Conservation (phyloP, 2,888 invertebrate species). For the Microctonus brassicae region DNA sequence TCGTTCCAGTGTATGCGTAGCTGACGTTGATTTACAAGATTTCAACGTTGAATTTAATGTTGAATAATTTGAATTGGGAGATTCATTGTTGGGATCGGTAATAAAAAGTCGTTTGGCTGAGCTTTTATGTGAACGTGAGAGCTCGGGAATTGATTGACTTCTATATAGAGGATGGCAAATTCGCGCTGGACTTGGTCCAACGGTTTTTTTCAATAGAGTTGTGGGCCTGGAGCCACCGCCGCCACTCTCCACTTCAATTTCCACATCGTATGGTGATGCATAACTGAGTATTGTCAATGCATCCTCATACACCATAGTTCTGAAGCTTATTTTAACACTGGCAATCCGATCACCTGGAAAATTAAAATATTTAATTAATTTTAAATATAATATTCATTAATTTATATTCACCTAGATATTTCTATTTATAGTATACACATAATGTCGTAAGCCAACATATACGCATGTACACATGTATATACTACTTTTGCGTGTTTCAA, state of each 20-base stretch:
- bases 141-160: conserved; percentile 84
- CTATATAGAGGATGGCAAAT: conserved; percentile 83
- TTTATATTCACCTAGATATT: conserved; percentile 5
- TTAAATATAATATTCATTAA: not conserved
- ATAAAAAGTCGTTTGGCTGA: conserved; percentile 66
- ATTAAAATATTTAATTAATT: conserved; percentile 21
- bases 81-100: conserved; percentile 67
- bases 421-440: not conserved
- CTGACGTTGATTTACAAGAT: conserved; percentile 60
- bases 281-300: conserved; percentile 90
- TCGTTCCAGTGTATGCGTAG: conserved; percentile 56
- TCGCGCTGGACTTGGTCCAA: conserved; percentile 65
- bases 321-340: conserved; percentile 88
- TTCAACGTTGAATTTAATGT: conserved; percentile 65
- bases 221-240: conserved; percentile 64
- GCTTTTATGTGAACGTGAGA: conserved; percentile 73
- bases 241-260: conserved; percentile 80
- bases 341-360: conserved; percentile 87
- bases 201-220: conserved; percentile 66
- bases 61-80: conserved; percentile 69
- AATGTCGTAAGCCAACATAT: no score
- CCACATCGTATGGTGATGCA: conserved; percentile 91
- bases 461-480: not conserved
- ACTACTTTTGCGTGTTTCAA: conserved; percentile 7
- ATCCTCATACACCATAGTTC: conserved; percentile 91